Percentiles rank a stretch among this genome's conserved stretches.
phyloP scores from a whole-genome alignment of 2,797 vertebrate species.

The Darevskia mixta region DNA sequence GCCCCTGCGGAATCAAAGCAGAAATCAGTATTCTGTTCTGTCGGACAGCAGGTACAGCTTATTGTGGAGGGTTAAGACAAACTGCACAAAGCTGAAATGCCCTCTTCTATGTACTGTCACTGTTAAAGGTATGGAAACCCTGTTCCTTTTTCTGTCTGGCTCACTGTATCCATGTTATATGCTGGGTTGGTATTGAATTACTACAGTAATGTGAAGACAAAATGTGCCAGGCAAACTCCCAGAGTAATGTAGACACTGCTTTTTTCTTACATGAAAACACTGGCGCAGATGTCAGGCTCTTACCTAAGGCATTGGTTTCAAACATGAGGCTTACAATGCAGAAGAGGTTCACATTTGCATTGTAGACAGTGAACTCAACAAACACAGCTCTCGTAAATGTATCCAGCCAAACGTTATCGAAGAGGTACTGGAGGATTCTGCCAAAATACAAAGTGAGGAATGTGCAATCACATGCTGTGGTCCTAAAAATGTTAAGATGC shows the following conservation, averaged over 20 bases:
- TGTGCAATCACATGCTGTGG: no score
- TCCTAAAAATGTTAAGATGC: not conserved
- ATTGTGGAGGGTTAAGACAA: no score
- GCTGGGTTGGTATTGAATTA: no score
- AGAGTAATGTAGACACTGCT: not conserved
- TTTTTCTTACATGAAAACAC: not conserved
- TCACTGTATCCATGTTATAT: not conserved
- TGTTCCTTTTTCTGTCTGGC: not conserved
- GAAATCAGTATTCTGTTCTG: not conserved
- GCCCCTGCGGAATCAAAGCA: conserved; percentile 81
- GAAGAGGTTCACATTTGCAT: conserved; percentile 95
- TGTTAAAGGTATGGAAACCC: not conserved
- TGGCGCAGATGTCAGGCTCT: conserved; percentile 44
- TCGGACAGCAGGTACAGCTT: not conserved
- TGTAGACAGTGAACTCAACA: conserved; percentile 95
- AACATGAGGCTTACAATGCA: conserved; percentile 90
- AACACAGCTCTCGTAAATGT: conserved; percentile 90
- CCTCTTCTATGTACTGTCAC: not conserved
- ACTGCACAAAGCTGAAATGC: not conserved
- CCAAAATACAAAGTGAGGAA: conserved; percentile 18
- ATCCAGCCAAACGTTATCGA: conserved; percentile 91
- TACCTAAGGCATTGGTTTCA: conserved; percentile 90
- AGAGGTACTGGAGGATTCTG: conserved; percentile 89
- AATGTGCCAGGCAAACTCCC: not conserved
- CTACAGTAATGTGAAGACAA: not conserved